Percentiles rank a stretch among this genome's conserved stretches.
phyloP scores from a whole-genome alignment of 2,113 vertebrate species.

The Carettochelys insculpta region DNA sequence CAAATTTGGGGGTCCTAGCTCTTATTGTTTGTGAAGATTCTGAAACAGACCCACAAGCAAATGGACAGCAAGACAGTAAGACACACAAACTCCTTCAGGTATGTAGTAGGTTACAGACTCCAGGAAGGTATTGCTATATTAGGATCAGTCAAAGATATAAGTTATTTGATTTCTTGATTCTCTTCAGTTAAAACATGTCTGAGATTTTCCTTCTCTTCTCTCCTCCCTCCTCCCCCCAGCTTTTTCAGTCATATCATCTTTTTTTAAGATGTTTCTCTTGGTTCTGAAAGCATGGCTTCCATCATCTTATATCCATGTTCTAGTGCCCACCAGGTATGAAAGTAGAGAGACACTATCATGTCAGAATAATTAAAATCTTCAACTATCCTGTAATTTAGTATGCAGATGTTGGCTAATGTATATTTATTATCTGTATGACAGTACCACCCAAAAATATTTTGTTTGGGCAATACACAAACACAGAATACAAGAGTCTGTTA shows the following conservation, averaged over 20 bases:
- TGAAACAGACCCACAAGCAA: no score
- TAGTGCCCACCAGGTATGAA: not conserved
- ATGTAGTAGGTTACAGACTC: not conserved
- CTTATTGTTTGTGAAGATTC: no score
- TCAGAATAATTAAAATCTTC: not conserved
- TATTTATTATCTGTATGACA: not conserved
- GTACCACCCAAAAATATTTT: not conserved
- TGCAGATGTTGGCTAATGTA: not conserved
- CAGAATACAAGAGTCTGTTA: not conserved
- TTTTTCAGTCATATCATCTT: not conserved
- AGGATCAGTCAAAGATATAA: not conserved
- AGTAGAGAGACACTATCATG: not conserved
- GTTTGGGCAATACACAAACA: not conserved
- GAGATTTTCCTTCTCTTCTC: not conserved
- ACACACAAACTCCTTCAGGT: no score
- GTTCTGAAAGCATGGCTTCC: no score
- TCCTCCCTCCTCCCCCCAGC: no score
- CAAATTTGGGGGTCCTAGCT: no score
- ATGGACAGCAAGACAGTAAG: no score
- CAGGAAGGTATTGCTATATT: no score
- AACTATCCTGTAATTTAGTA: not conserved
- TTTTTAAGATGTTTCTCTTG: no score
- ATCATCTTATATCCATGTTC: not conserved
- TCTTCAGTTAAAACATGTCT: no score
- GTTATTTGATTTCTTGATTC: not conserved